Conservation (phyloP, 2,888 invertebrate genomes). For the Caenorhabditis uteleia region DNA sequence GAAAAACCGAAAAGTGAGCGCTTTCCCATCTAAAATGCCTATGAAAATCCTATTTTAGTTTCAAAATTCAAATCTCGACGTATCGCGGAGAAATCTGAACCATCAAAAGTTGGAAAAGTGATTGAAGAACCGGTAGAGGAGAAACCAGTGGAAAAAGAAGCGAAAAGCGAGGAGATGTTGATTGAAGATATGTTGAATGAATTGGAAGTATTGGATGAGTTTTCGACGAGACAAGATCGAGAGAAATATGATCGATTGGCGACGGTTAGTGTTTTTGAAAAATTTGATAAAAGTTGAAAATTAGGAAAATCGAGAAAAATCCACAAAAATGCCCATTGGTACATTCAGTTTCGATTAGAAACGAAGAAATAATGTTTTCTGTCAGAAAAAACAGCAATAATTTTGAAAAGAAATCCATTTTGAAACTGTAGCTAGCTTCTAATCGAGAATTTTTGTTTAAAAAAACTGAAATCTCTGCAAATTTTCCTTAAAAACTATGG, state of each 20-base stretch:
- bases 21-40: too few species aligned
- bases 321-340: neutral
- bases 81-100: conserved; percentile 6
- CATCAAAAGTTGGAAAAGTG: conserved; percentile 11
- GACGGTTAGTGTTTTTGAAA: conserved; percentile 39
- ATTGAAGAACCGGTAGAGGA: conserved; percentile 12
- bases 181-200: conserved; percentile 58
- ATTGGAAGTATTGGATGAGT: conserved; percentile 61
- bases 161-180: conserved; percentile 5
- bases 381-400: too few species aligned
- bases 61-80: conserved; percentile 29
- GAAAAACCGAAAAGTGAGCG: conserved; percentile 23
- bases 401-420: too few species aligned
- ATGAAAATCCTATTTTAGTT: conserved; percentile 3
- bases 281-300: neutral
- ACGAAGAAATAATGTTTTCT: too few species aligned
- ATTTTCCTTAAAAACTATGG: too few species aligned
- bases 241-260: conserved; percentile 61
- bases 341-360: too few species aligned
- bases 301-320: neutral
- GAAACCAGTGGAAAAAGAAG: neutral
- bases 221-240: conserved; percentile 35
- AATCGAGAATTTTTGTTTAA: conserved; percentile 13
- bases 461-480: too few species aligned
- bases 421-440: too few species aligned